Conservation (phyloP, 2,888 invertebrate genomes). For the Cerceris ruficornis region DNA sequence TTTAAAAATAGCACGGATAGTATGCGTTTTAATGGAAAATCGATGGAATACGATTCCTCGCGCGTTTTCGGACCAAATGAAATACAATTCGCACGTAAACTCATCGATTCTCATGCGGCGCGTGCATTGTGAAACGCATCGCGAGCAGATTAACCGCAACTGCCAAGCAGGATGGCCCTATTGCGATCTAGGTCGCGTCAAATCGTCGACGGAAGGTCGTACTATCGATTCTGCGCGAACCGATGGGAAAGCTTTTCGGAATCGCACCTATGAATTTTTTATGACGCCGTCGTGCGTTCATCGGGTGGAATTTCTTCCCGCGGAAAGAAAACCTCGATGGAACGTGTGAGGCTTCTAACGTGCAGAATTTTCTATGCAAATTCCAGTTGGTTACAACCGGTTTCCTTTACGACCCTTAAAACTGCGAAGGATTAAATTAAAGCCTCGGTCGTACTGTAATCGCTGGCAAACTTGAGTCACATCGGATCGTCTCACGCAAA, state of each 20-base stretch:
- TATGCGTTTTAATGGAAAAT: too few relatives aligned
- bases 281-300: neutral
- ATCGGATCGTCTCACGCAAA: constrained; percentile 27
- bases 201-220: constrained; percentile 69
- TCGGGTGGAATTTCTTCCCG: neutral
- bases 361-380: constrained; percentile 41
- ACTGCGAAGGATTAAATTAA: constrained; percentile 65
- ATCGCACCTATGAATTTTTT: neutral
- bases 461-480: constrained; percentile 54
- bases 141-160: constrained; percentile 56
- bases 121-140: constrained; percentile 29
- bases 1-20: too few relatives aligned
- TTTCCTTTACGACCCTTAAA: constrained; percentile 60
- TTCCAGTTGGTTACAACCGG: constrained; percentile 57
- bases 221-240: constrained; percentile 2
- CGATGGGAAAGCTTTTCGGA: neutral
- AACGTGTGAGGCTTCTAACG: constrained; percentile 9
- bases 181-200: constrained; percentile 72
- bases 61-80: constrained; percentile 12
- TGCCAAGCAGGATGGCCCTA: constrained; percentile 73
- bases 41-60: neutral
- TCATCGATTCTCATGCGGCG: constrained; percentile 27
- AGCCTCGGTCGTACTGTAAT: constrained; percentile 56
- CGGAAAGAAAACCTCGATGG: constrained; percentile 18
- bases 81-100: constrained; percentile 30